Base-by-base conservation (phyloP, 92 coral and sea anemone genomes). In the Ricordea florida region DNA sequence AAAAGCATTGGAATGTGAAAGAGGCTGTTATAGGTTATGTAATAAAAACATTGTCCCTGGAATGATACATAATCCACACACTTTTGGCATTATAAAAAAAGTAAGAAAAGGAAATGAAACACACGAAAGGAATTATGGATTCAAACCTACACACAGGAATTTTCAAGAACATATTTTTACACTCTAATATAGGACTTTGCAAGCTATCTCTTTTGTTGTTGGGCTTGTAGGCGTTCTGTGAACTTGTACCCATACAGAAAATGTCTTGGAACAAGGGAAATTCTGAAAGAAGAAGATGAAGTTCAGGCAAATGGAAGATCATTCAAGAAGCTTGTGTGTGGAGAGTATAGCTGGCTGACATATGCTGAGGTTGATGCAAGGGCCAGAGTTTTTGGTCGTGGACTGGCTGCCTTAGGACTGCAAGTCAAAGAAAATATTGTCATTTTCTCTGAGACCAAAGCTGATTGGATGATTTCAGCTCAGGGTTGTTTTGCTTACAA, bases 261-360 rank as follows among this genome's bases (percentile, higher is more conserved):
- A 46, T 96, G 99, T 60, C 93, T 96, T 38, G 99, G 99, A 13
- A 96, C 99, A 22, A 90, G 99, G 58, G 97, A 96, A 76, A 20
- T 79, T 9, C 73, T 96, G 25, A 86, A 71, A 31, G 93, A 89
- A 44, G 96, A 89, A 57, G 90, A 92, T 64, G 99, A 96, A 53
- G 45, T 55, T 20, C 99, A 96, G 38, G 31, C 90, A 25, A 92
- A 92, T 76, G 99, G 99, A 26, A 63, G 96, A 58, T 87, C 92
- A 26, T 96, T 96, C 72, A 92, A 89, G 31, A 96, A 96, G 48
- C 82, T 93, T 38, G 76, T 96, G 16, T 84, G 97, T 61, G 99
- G 99, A 35, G 90, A 92, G 9, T 96, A 96, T 69, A 75, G 77
- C 82, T 96, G 99, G 99, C 64, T 86, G 86, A 92, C 96, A 11